phyloP scores from a whole-genome alignment of 2,888 invertebrate species.

The Mythimna pallens region DNA sequence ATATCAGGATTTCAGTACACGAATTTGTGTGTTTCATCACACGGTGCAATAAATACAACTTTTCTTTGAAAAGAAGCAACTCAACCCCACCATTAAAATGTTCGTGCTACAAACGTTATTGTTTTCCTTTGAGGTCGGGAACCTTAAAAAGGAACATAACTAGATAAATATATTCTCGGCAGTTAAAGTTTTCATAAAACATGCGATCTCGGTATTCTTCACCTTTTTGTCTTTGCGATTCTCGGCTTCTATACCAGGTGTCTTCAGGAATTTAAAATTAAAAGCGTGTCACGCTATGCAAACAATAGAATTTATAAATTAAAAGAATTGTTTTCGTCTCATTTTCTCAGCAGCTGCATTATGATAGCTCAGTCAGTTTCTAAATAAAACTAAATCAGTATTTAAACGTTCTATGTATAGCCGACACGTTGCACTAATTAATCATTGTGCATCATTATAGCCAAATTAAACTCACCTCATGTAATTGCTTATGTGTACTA shows the following conservation, averaged over 20 bases:
- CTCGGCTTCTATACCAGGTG: constrained; percentile 65
- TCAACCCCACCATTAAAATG: constrained; percentile 11
- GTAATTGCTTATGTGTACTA: constrained; percentile 64
- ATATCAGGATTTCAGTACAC: background rate
- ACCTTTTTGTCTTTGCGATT: constrained; percentile 75
- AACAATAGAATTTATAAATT: constrained; percentile 57
- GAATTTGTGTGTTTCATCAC: constrained; percentile 1
- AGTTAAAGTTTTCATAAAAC: constrained; percentile 76
- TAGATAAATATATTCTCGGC: constrained; percentile 72
- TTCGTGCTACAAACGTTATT: constrained; percentile 17
- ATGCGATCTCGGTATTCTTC: constrained; percentile 73
- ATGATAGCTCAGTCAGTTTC: background rate
- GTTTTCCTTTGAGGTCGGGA: constrained; percentile 35
- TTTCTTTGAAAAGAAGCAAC: constrained; percentile 12
- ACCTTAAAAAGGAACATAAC: constrained; percentile 59
- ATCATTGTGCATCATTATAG: constrained; percentile 14
- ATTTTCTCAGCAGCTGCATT: constrained; percentile 14
- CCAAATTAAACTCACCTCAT: constrained; percentile 15
- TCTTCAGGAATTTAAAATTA: constrained; percentile 62
- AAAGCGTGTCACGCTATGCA: constrained; percentile 60
- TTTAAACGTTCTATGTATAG: background rate
- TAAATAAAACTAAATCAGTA: background rate
- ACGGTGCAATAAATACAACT: background rate
- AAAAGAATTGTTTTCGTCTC: constrained; percentile 45
- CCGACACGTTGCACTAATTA: constrained; percentile 17